phyloP scores from a whole-genome alignment of 2,113 vertebrate genomes.

The Heterochromis multidens region DNA sequence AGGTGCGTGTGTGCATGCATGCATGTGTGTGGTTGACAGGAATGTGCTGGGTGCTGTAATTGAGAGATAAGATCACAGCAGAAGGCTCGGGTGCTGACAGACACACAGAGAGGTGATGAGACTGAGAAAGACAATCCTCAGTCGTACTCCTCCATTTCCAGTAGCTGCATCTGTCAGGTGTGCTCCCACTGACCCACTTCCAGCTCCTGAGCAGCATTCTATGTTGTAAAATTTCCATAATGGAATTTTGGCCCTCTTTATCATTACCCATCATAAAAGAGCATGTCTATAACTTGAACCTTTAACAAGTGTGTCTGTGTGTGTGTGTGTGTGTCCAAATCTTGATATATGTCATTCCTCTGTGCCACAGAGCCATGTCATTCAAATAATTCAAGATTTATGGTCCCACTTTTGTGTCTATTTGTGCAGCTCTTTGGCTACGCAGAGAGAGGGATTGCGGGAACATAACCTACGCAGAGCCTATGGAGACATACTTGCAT shows the following conservation, averaged over 20 bases:
- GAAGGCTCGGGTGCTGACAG: conserved; percentile 68
- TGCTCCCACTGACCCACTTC: conserved; percentile 29
- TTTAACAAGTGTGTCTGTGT: background rate
- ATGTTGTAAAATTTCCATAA: background rate
- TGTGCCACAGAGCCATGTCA: background rate
- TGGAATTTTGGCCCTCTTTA: background rate
- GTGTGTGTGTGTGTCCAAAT: background rate
- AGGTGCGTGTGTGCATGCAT: conserved; percentile 56
- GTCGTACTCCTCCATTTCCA: conserved; percentile 40
- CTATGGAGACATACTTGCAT: background rate
- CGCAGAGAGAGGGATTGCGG: background rate
- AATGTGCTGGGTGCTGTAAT: conserved; percentile 75
- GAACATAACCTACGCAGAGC: background rate
- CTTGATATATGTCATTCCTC: background rate
- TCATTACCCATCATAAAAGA: background rate
- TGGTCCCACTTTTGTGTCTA: too few species aligned
- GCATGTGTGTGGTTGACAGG: conserved; percentile 65
- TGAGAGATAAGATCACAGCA: conserved; percentile 71
- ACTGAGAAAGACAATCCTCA: conserved; percentile 35
- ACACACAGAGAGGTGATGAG: conserved; percentile 65
- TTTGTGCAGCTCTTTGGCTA: too few species aligned
- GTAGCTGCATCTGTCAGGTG: conserved; percentile 58
- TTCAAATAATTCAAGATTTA: background rate
- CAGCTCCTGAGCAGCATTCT: background rate
- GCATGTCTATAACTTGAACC: background rate